A percentile compares a stretch with the other conserved stretches of the same genome.
Conservation (phyloP, 2,113 vertebrate species). For the Lagopus muta region DNA sequence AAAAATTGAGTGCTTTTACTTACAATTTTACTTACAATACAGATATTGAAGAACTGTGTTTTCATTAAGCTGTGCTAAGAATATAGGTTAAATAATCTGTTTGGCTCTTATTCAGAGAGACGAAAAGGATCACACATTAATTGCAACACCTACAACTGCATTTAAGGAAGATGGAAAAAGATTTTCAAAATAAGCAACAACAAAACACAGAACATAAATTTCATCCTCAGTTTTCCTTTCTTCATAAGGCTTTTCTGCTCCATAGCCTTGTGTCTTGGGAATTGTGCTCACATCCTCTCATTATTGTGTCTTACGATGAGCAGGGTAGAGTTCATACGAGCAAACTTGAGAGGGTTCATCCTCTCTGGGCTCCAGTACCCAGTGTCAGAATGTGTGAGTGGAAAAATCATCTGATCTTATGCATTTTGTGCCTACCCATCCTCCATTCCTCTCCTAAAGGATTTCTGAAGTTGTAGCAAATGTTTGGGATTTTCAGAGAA, state of each 20-base stretch:
- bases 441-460: neutral
- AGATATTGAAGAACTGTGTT: neutral
- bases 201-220: neutral
- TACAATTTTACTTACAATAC: constrained; percentile 10
- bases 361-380: neutral
- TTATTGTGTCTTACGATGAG: neutral
- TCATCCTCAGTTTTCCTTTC: neutral
- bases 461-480: neutral
- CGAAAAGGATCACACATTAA: neutral
- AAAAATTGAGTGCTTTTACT: constrained; percentile 26
- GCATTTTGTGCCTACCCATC: neutral
- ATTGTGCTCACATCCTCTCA: neutral
- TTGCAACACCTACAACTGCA: neutral
- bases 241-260: neutral
- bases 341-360: neutral
- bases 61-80: constrained; percentile 21
- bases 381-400: neutral
- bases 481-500: neutral
- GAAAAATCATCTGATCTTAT: neutral
- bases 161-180: neutral
- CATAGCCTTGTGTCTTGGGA: neutral
- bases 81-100: neutral
- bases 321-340: neutral
- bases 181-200: accelerated
- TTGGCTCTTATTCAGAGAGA: neutral